Base-by-base conservation (phyloP, 2,797 vertebrate species). In the Chelonia mydas region DNA sequence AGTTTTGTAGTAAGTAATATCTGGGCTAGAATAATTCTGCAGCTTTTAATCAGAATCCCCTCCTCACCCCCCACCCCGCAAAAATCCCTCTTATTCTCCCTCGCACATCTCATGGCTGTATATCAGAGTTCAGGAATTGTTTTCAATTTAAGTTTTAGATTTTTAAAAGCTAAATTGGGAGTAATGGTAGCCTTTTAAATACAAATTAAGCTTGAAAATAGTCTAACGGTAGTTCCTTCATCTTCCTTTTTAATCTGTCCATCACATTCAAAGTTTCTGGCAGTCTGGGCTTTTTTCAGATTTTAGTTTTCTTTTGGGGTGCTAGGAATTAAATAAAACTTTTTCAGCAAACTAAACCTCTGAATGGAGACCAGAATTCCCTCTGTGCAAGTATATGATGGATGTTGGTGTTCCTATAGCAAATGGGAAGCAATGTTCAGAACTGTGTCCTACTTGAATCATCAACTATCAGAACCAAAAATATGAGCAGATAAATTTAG, bases 81-180 rank as follows among this genome's bases (percentile, higher is more conserved):
- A 2, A 79, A 5, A 0, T 49, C 31, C 57, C 33, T 37, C 28
- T 72, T 76, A 0, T 57, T 57, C 0, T 80, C 25, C 7, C 31
- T 84, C 17, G 55, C n/a, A 12, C 2, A 19, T 83, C 5, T 74
- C 59, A 80, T 89, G 47, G n/a, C 33, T 83, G 53, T 5, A 1
- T 65, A 5, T 50, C 82, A 74, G 10, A 79, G 4, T 82, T 93
- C 2, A n/a, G 23, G 59, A 54, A 28, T 76, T 82, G 33, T 49
- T 91, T 90, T 47, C 8, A 81, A 15, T 91, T 83, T n/a, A 33
- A 50, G 7, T 53, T 80, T 61, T 72, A 47, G 27, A 28, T 90
- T 87, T 68, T 65, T 81, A 33, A 10, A 81, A 57, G 11, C 49
- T 81, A 12, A 11, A 54, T 82, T 88, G 47, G 4, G 31, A 88